Conservation (phyloP, 2,888 invertebrate species). For the Lasiommata megera region DNA sequence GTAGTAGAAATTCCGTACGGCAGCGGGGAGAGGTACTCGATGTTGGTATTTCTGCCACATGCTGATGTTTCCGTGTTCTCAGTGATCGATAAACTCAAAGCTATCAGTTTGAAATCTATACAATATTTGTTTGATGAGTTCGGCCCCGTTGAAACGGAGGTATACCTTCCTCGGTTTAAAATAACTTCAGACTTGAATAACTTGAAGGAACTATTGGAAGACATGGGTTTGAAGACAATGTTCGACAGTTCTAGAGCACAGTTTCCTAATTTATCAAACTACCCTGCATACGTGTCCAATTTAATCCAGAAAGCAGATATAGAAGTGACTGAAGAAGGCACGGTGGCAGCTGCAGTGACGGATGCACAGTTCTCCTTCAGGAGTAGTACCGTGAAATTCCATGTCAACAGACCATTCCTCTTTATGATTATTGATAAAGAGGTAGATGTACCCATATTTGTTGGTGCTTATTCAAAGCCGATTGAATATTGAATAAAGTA, state of each 20-base stretch:
- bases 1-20: constrained; percentile 66
- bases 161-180: constrained; percentile 83
- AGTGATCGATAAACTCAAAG: constrained; percentile 73
- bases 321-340: constrained; percentile 65
- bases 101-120: constrained; percentile 66
- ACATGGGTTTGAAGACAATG: constrained; percentile 61
- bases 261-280: constrained; percentile 53
- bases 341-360: constrained; percentile 49
- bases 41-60: constrained; percentile 83
- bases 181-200: constrained; percentile 71
- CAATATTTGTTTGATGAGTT: constrained; percentile 59
- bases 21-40: constrained; percentile 70
- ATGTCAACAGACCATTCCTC: constrained; percentile 61
- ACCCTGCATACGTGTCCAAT: constrained; percentile 49
- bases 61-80: constrained; percentile 56
- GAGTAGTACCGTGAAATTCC: constrained; percentile 44
- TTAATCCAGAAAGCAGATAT: constrained; percentile 67
- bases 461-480: constrained; percentile 67
- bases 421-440: constrained; percentile 64
- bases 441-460: constrained; percentile 53
- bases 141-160: constrained; percentile 64
- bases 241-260: constrained; percentile 50
- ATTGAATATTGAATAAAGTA: constrained; percentile 39
- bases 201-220: constrained; percentile 63
- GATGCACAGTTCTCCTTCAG: constrained; percentile 44